Conservation (phyloP, 2,888 invertebrate species). For the Achlya flavicornis region DNA sequence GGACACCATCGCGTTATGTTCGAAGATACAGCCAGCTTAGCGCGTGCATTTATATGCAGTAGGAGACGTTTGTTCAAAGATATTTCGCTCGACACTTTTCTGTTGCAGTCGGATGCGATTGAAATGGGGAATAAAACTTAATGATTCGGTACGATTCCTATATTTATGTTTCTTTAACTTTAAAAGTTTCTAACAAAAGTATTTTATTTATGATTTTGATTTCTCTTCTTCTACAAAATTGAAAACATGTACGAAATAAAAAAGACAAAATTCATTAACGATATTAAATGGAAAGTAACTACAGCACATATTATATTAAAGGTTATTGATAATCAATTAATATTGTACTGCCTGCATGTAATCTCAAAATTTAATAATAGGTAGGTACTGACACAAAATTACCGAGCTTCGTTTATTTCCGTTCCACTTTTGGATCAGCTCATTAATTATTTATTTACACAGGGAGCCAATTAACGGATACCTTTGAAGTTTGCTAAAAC, state of each 20-base stretch:
- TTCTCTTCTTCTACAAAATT: neutral
- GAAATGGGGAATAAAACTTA: neutral
- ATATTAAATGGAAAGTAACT: neutral
- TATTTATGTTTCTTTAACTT: neutral
- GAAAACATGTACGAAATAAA: neutral
- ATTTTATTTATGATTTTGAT: conserved; percentile 5
- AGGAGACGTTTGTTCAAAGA: conserved; percentile 39
- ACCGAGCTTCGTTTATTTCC: conserved; percentile 32
- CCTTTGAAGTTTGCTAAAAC: conserved; percentile 73
- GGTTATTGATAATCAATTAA: conserved; percentile 7
- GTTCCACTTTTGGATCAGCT: conserved; percentile 9
- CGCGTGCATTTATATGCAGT: conserved; percentile 54
- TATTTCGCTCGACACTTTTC: conserved; percentile 36
- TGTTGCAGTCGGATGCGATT: conserved; percentile 28
- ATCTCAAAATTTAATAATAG: neutral
- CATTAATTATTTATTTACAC: conserved; percentile 53
- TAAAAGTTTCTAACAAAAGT: conserved; percentile 1
- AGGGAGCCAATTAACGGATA: conserved; percentile 68
- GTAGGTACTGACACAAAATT: conserved; percentile 1
- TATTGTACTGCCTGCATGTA: neutral
- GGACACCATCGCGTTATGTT: conserved; percentile 54
- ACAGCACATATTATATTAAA: neutral
- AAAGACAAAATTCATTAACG: neutral
- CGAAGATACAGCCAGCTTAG: conserved; percentile 54
- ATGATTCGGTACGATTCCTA: neutral